Evolutionary conservation across 2,888 invertebrate species (phyloP), one percentile per base, ranked within the genome.

Genomic region (Oligia strigilis): DNA sequence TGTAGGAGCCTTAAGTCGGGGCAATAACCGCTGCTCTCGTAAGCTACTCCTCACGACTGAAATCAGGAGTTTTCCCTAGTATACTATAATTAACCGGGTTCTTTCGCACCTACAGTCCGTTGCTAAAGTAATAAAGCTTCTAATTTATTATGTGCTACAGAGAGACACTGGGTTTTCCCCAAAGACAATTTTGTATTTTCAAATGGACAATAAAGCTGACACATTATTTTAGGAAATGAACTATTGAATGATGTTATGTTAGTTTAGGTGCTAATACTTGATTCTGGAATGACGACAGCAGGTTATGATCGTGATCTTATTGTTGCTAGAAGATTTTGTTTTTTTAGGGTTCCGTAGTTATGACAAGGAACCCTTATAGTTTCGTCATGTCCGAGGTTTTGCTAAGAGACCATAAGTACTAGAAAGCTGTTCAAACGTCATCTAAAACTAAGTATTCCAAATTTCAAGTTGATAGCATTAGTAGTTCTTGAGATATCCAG

Each of bases 131-230:
- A 69, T 84, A 84, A 87, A 87, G 19, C 67, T 73, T 4, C 9
- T 70, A 85, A 87, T 84, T 84, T 87, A 84, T 84, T 52, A 73
- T 58, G n/a, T 70, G 85, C 29, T 55, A 65, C 81, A 69, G 23
- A 60, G 13, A 23, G 29, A 80, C 69, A n/a, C 62, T 36, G 80
- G 80, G 84, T 70, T 77, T 84, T 83, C 67, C 87, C 72, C 60
- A 36, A 46, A 87, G n/a, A 75, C 74, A 80, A 84, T n/a, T 66
- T 79, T 43, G 77, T 71, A 1, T 14, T 83, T 40, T 72, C 29
- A 82, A 72, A 60, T 43, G 13, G 23, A 77, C n/a, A 72, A 65
- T 67, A 29, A 19, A 71, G 72, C 23, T 52, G 19, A 17, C 17
- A n/a, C 36, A 46, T 64, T 69, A 80, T 40, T 81, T 82, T 29